Evolutionary conservation across 2,113 vertebrate species (phyloP).

Genomic region (Zosterops hypoxanthus): DNA sequence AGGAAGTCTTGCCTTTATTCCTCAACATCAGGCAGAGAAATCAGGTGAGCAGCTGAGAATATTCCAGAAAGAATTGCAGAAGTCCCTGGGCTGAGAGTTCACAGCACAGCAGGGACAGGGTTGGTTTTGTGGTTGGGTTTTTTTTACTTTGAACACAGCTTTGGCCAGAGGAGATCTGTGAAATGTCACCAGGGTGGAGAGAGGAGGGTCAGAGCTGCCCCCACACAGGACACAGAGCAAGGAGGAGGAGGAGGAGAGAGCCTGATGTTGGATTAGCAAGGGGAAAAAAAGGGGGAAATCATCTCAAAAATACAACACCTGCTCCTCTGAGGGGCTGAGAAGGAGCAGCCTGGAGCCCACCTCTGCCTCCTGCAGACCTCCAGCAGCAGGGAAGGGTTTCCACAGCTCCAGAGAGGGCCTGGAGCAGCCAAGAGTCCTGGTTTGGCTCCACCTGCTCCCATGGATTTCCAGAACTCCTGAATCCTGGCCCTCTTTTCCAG

Average conservation of each 20-base stretch:
- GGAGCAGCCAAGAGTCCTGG: neutral
- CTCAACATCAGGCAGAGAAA: neutral
- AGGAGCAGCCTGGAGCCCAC: neutral
- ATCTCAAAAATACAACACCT: rapidly evolving
- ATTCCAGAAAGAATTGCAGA: neutral
- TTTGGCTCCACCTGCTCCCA: neutral
- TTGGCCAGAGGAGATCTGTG: neutral
- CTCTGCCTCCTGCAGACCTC: neutral
- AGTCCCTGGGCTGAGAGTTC: neutral
- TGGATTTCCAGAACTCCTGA: neutral
- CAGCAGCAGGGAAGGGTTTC: neutral
- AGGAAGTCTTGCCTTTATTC: neutral
- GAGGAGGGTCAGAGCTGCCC: neutral
- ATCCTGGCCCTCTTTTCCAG: neutral
- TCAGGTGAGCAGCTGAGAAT: neutral
- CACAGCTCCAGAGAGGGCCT: neutral
- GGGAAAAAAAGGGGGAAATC: neutral
- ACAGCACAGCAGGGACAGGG: neutral
- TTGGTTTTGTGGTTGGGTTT: neutral
- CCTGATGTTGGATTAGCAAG: neutral
- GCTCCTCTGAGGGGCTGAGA: neutral
- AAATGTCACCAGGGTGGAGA: neutral
- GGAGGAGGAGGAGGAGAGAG: neutral
- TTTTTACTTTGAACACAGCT: neutral
- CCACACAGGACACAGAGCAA: neutral